A percentile compares a stretch with the other conserved stretches of the same genome.
Conservation (phyloP, 23 tunicate species). For the Trididemnum miniatum region DNA sequence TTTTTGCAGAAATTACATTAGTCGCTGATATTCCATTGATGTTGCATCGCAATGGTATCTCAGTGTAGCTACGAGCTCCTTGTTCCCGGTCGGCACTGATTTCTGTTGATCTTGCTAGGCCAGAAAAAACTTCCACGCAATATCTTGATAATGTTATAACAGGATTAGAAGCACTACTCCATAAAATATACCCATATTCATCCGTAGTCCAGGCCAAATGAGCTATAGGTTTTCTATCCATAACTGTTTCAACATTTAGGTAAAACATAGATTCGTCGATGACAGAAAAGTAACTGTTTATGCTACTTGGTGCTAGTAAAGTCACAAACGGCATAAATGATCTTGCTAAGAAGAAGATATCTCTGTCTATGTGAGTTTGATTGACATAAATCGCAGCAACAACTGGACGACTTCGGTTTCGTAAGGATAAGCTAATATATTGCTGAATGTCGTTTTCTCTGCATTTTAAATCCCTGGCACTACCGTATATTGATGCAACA, state of each 20-base stretch:
- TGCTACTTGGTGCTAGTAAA: background rate
- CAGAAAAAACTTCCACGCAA: background rate
- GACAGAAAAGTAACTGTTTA: background rate
- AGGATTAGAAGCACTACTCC: background rate
- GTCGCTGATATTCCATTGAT: background rate
- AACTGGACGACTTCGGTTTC: background rate
- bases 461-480: background rate
- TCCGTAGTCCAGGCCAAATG: background rate
- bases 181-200: background rate
- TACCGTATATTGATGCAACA: background rate
- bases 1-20: background rate
- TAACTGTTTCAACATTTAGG: background rate
- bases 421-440: background rate
- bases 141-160: background rate
- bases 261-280: background rate
- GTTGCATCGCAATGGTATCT: background rate
- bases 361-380: background rate
- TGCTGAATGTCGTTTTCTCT: background rate
- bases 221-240: background rate
- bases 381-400: background rate
- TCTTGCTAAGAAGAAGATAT: background rate
- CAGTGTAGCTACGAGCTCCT: background rate
- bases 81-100: background rate
- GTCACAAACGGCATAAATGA: background rate
- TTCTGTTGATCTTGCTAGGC: background rate